phyloP scores from a whole-genome alignment of 2,888 invertebrate genomes.

The Magallana nippona region DNA sequence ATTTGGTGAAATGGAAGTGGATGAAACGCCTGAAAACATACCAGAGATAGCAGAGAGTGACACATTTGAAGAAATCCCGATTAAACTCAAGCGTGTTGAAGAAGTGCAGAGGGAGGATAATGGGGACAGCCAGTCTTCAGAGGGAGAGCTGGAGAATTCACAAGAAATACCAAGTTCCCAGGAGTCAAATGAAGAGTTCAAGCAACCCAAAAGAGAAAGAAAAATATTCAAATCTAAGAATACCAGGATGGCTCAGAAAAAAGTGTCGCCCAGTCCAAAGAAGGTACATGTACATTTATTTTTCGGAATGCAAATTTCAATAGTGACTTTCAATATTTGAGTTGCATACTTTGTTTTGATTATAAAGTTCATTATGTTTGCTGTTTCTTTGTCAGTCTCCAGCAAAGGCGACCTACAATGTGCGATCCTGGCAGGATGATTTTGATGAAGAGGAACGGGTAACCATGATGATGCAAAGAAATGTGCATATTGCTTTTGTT shows the following conservation, averaged over 20 bases:
- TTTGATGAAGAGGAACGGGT: slow-evolving; percentile 63
- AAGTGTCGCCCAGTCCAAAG: slow-evolving; percentile 67
- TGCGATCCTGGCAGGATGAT: slow-evolving; percentile 69
- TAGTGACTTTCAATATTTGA: neutral
- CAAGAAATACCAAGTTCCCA: slow-evolving; percentile 54
- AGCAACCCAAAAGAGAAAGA: slow-evolving; percentile 61
- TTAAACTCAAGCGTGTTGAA: neutral
- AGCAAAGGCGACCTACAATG: slow-evolving; percentile 72
- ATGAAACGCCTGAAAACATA: slow-evolving; percentile 12
- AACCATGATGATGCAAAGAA: slow-evolving; percentile 44
- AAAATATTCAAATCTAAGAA: slow-evolving; percentile 73
- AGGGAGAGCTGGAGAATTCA: slow-evolving; percentile 57
- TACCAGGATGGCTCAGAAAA: slow-evolving; percentile 55
- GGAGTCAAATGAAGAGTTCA: slow-evolving; percentile 46
- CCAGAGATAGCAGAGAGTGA: slow-evolving; percentile 9
- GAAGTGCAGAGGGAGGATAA: slow-evolving; percentile 9
- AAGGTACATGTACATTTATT: slow-evolving; percentile 59
- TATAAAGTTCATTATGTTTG: no score
- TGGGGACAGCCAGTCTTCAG: slow-evolving; percentile 45
- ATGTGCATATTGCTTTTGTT: slow-evolving; percentile 54
- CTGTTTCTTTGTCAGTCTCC: slow-evolving; percentile 60
- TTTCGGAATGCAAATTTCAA: neutral
- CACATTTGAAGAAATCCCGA: neutral
- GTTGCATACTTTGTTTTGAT: no score
- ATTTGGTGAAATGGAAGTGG: slow-evolving; percentile 20